Evolutionary conservation across 2,797 vertebrate species (phyloP).

Genomic region (Scleropages formosus): DNA sequence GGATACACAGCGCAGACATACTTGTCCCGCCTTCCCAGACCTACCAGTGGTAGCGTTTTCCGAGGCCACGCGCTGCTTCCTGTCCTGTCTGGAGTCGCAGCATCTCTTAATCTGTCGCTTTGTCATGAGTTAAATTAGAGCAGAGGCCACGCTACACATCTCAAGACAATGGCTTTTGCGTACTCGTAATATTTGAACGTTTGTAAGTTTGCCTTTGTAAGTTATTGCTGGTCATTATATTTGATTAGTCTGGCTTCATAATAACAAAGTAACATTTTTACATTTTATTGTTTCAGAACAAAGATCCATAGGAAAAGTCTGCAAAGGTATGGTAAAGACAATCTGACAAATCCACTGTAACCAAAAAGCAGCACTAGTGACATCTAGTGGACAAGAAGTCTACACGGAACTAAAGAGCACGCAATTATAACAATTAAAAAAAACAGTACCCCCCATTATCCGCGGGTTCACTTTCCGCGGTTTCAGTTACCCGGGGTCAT

Average conservation of each 20-base stretch:
- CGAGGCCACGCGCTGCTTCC: conserved; percentile 11
- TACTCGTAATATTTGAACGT: too few species aligned
- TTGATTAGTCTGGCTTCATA: not conserved
- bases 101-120: not conserved
- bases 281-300: too few species aligned
- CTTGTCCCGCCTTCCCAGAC: not conserved
- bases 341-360: not conserved
- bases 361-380: conserved; percentile 28
- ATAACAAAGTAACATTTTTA: too few species aligned
- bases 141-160: too few species aligned
- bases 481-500: too few species aligned
- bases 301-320: too few species aligned
- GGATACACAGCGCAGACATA: conserved; percentile 4
- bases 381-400: conserved; percentile 51
- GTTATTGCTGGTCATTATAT: too few species aligned
- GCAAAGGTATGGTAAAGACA: too few species aligned
- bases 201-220: too few species aligned
- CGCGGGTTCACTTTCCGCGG: too few species aligned
- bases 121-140: not conserved
- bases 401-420: conserved; percentile 24
- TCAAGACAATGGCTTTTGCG: too few species aligned
- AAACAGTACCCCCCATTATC: not conserved
- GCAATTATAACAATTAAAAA: not conserved
- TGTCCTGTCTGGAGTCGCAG: conserved; percentile 6
- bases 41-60: not conserved